Evolutionary conservation across 2,888 invertebrate genomes (phyloP), one percentile per base, ranked within the genome.

Genomic region (Beris chalybata): DNA sequence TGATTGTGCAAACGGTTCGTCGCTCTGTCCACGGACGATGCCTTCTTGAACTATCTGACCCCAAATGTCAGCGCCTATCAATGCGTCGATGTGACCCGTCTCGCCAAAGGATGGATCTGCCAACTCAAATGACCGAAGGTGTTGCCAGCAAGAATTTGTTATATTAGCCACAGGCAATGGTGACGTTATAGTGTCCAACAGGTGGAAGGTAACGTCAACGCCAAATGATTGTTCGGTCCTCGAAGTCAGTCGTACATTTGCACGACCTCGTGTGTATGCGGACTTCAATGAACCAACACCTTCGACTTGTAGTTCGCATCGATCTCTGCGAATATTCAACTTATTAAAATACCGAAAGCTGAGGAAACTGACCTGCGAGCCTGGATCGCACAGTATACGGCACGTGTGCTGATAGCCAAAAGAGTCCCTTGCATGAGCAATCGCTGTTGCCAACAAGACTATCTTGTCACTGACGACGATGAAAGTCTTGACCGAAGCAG

Each of bases 281-380:
- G 11, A 11, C 4, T 5, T 6, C 4, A 12, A 47, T 6, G 47
- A 47, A 12, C 47, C 47, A 15, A 47, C 12, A 12, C 47, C 47
- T 32, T 47, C 47, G 5, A 47, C 47, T 47, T 47, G 5, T 4
- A 47, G 4, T 15, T 47, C 47, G 12, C 11, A 47, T 13, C 47
- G 5, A 5, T 4, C 11, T 11, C 11, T 47, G 11, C 47, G 47
- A 47, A 32, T 32, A 5, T 4, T 12, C 48, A 70, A 67, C 11
- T 15, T 13, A 15, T 65, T 65, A 45, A 64, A 65, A 66, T 69
- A 69, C 4, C 54, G 32, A 7, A 29, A 57, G 31, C 56, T 64
- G 22, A 66, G 63, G 55, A 67, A 66, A 59, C 69, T 69, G 47
- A 69, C 53, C 63, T 69, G 66, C 6, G 67, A 66, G 44, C 67